phyloP scores from a whole-genome alignment of 1,140 invertebrate genomes.

The Philopotamus ludificatus region DNA sequence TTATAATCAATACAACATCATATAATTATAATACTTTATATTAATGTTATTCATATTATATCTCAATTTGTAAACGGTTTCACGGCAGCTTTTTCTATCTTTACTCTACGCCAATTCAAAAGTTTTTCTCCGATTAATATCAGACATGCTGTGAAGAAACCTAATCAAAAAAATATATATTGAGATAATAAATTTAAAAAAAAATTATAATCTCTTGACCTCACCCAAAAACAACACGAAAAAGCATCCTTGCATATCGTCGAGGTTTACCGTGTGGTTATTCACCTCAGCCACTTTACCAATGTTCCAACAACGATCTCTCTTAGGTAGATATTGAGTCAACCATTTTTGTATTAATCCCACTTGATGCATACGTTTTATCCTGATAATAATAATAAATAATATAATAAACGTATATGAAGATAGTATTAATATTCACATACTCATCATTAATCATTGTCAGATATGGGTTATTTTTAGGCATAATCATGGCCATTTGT shows the following conservation, averaged over 20 bases:
- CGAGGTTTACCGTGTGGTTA: conserved; percentile 81
- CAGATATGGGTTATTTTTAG: conserved; percentile 72
- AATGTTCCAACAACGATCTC: conserved; percentile 74
- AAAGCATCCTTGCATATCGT: conserved; percentile 89
- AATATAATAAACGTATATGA: not conserved
- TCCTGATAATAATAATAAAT: conserved; percentile 53
- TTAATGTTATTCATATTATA: not conserved
- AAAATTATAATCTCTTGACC: not conserved
- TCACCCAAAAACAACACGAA: conserved; percentile 76
- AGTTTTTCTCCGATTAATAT: conserved; percentile 59
- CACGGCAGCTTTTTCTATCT: conserved; percentile 56
- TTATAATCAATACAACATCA: too few relatives aligned
- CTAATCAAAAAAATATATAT: conserved; percentile 47
- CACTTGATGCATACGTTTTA: conserved; percentile 76
- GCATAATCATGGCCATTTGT: conserved; percentile 73
- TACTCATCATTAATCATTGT: conserved; percentile 63
- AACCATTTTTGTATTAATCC: conserved; percentile 86
- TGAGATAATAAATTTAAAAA: too few relatives aligned
- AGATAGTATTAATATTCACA: conserved; percentile 41
- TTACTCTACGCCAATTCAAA: conserved; percentile 52
- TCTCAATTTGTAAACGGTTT: conserved; percentile 60
- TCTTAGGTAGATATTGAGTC: conserved; percentile 70
- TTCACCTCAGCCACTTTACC: conserved; percentile 64
- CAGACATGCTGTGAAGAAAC: conserved; percentile 55
- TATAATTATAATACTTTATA: too few relatives aligned